Base-by-base conservation (phyloP, 1,140 invertebrate genomes). In the Temnothorax nylanderi region DNA sequence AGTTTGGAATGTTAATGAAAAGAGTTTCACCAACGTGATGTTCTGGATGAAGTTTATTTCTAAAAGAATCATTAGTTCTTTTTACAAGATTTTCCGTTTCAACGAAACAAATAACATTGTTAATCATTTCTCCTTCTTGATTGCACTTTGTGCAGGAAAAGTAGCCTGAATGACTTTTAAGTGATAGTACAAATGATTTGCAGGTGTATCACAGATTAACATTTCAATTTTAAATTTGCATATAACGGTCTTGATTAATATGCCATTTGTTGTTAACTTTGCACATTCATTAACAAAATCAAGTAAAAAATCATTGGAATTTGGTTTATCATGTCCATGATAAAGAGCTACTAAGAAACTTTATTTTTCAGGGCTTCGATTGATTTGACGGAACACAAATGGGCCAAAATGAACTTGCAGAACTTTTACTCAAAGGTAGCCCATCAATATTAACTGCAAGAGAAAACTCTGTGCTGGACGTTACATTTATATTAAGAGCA, bases 271-370 rank as follows among this genome's bases (percentile, higher is more conserved):
- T 76, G 72, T 44, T 76, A 76, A 58, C 13, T 76, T 26, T 58
- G 1, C 4, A 76, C 72, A 76, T 76, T 76, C 34, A 26, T 76
- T 58, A 41, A 76, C 54, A 76, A 76, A 76, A 44, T 76, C 54
- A 13, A 26, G 10, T 75, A 75, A 75, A 76, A 58, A 76, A 58
- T 76, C 10, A 58, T 58, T 44, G 5, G 54, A 0, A 44, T 41
- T 76, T 1, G 72, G 72, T 58, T 76, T 76, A 44, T 76, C 18
- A 76, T 75, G 41, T 58, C 72, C 72, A 58, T 76, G n/a, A 76
- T 76, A 76, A 2, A 76, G 37, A 58, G 72, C 44, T 51, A 71
- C 16, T 71, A 71, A 11, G 51, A 71, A 32, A 71, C 26, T 51
- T 71, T 18, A 51, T 71, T 51, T 51, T 51, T 71, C 18, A 71